Conservation (phyloP, 1,140 invertebrate genomes). For the Drosophila sproati region DNA sequence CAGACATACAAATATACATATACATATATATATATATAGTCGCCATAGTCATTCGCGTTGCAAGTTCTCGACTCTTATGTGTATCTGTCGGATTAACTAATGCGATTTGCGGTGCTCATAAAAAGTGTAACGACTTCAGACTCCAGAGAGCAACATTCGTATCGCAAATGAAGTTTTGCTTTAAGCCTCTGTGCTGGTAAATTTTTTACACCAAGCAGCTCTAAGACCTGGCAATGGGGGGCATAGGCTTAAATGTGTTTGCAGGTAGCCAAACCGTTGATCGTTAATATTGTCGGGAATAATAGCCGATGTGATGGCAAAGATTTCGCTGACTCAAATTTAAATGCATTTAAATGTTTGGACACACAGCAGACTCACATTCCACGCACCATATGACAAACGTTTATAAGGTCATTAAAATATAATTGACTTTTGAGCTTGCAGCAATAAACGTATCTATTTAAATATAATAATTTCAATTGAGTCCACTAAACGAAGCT, state of each 20-base stretch:
- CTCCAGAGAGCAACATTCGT: slow-evolving; percentile 31
- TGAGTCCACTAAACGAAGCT: background rate
- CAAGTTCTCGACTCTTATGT: slow-evolving; percentile 45
- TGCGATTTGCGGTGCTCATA: slow-evolving; percentile 77
- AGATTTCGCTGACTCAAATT: slow-evolving; percentile 28
- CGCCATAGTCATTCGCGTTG: slow-evolving; percentile 28
- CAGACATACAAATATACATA: background rate
- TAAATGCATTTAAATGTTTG: slow-evolving; percentile 11
- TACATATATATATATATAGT: slow-evolving; percentile 20
- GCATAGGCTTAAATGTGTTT: slow-evolving; percentile 72
- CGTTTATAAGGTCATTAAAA: slow-evolving; percentile 40
- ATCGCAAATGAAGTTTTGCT: slow-evolving; percentile 45
- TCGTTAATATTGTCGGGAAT: slow-evolving; percentile 49
- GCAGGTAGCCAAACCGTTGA: slow-evolving; percentile 68
- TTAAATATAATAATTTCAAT: background rate
- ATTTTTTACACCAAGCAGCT: slow-evolving; percentile 40
- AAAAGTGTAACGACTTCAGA: slow-evolving; percentile 75
- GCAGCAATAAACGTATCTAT: background rate
- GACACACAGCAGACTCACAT: slow-evolving; percentile 23
- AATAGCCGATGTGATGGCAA: slow-evolving; percentile 17
- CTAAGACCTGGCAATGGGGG: slow-evolving; percentile 56
- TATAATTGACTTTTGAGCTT: slow-evolving; percentile 5
- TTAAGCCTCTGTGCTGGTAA: slow-evolving; percentile 20
- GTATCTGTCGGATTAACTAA: slow-evolving; percentile 80
- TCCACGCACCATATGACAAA: slow-evolving; percentile 12